phyloP scores from a whole-genome alignment of 1,140 invertebrate genomes.

The Doryteuthis pealeii region DNA sequence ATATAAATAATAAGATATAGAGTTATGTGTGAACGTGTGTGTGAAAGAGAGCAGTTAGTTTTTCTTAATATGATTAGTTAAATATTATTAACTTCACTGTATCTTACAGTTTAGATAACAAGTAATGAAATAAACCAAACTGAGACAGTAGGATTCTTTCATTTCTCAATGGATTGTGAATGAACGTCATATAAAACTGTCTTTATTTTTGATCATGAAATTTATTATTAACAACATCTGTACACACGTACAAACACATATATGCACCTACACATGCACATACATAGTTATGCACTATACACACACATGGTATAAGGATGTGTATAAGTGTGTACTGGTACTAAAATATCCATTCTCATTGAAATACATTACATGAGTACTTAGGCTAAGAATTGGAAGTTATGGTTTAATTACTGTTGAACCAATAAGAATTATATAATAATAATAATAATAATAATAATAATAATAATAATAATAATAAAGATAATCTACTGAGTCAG shows the following conservation, averaged over 20 bases:
- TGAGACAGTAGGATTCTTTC: background rate
- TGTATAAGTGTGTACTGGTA: background rate
- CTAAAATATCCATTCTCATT: background rate
- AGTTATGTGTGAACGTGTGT: too few species aligned
- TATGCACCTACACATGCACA: background rate
- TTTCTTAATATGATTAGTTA: background rate
- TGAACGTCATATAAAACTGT: background rate
- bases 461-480: background rate
- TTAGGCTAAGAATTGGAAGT: background rate
- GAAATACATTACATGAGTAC: background rate
- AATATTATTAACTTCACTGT: background rate
- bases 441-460: background rate
- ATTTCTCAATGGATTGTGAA: background rate
- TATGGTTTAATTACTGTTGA: background rate
- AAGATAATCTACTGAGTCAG: too few species aligned
- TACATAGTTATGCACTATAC: background rate
- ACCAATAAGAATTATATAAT: background rate
- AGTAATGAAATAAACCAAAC: background rate
- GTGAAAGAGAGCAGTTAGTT: too few species aligned
- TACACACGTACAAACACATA: background rate
- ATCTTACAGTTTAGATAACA: background rate
- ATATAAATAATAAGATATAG: too few species aligned
- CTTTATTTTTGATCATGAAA: background rate
- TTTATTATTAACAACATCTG: background rate
- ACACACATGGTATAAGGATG: background rate